phyloP scores from a whole-genome alignment of 2,888 invertebrate genomes.

The Artemia sinica region DNA sequence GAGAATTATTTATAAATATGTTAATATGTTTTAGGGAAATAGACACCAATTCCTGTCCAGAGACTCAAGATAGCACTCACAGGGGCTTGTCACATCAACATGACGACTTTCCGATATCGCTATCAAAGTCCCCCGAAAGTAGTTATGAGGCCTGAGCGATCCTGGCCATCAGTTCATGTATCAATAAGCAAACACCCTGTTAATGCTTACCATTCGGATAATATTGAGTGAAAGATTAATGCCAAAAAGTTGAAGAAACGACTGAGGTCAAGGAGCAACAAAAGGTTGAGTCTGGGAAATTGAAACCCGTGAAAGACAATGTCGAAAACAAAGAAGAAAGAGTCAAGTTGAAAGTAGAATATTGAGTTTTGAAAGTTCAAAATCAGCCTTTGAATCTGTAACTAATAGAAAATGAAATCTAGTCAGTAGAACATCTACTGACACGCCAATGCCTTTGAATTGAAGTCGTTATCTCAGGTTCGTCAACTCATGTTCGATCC shows the following conservation, averaged over 20 bases:
- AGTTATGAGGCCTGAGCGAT: slow-evolving; percentile 19
- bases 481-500: slow-evolving; percentile 19
- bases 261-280: neutral
- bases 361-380: neutral
- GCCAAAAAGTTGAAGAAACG: neutral
- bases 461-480: slow-evolving; percentile 14
- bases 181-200: neutral
- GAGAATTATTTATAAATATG: too few relatives aligned
- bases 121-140: slow-evolving; percentile 21
- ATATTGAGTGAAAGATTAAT: neutral
- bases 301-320: neutral
- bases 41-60: neutral
- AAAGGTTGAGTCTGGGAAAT: neutral
- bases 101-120: slow-evolving; percentile 14
- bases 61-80: neutral
- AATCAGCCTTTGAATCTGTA: neutral
- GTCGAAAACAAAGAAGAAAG: neutral
- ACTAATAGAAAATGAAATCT: slow-evolving; percentile 4
- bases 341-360: neutral
- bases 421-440: slow-evolving; percentile 18
- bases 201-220: neutral
- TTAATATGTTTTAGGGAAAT: neutral
- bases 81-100: neutral
- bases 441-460: slow-evolving; percentile 20
- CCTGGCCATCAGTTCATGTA: slow-evolving; percentile 5